Percentiles rank a stretch among this genome's conserved stretches.
These are phyloP conservation scores for Bruchidius siliquastri DNA, from an alignment of 2,888 invertebrate genomes.

Conservation along the genomic window DNA sequence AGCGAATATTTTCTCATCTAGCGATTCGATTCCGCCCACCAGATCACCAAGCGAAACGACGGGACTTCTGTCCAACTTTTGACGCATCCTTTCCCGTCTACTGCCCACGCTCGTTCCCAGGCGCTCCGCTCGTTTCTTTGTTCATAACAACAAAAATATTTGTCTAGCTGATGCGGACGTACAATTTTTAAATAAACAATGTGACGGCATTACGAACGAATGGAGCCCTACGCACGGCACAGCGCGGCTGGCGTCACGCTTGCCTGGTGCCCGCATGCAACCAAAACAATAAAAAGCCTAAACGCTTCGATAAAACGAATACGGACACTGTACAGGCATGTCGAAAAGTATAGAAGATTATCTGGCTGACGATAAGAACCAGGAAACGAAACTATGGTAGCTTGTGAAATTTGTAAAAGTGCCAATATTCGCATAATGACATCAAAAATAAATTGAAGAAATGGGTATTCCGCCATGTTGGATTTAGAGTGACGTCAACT, in stretches of 20 bases:
- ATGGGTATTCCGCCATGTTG: no score
- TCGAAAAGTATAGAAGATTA: neutral
- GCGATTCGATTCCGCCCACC: neutral
- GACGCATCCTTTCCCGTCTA: neutral
- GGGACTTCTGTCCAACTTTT: neutral
- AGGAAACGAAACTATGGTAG: no score
- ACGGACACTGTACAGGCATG: conserved; percentile 13
- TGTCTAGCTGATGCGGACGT: neutral
- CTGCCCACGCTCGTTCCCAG: neutral
- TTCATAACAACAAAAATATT: neutral
- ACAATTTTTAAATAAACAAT: neutral
- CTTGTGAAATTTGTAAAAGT: no score
- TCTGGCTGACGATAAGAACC: neutral
- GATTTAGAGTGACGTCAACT: no score
- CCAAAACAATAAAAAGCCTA: conserved; percentile 39
- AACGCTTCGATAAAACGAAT: conserved; percentile 26
- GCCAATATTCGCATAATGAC: no score
- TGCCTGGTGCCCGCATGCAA: conserved; percentile 23
- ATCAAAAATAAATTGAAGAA: no score
- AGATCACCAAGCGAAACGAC: neutral
- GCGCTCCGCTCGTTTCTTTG: neutral
- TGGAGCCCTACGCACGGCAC: neutral
- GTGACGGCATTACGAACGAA: neutral
- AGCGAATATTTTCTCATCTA: neutral
- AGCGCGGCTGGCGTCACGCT: neutral